Conservation (phyloP, 53 echinoderm and acorn worm genomes). For the Holothuria scabra region DNA sequence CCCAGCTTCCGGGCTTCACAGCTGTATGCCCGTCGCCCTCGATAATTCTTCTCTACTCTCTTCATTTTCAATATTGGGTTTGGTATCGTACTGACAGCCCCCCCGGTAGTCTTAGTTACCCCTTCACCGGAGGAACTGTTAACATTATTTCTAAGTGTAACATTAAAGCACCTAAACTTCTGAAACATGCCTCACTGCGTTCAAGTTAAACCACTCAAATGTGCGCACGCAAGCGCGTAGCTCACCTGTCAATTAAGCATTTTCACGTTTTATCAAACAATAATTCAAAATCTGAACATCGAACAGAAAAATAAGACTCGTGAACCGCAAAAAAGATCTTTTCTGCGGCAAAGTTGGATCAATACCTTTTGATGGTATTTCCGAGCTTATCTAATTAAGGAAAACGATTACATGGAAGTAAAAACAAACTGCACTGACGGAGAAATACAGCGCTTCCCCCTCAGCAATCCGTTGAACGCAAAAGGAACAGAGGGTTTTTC, state of each 20-base stretch:
- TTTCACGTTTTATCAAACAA: slow-evolving; percentile 42
- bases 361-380: slow-evolving; percentile 56
- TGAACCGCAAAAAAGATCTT: slow-evolving; percentile 47
- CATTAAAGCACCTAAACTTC: slow-evolving; percentile 21
- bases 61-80: not conserved
- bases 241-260: slow-evolving; percentile 51
- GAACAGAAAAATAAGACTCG: slow-evolving; percentile 32
- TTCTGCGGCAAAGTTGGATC: slow-evolving; percentile 48
- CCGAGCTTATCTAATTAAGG: slow-evolving; percentile 55
- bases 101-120: slow-evolving; percentile 13
- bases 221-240: slow-evolving; percentile 36
- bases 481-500: slow-evolving; percentile 11
- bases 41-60: not conserved
- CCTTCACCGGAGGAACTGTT: slow-evolving; percentile 32
- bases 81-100: not conserved
- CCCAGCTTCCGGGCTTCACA: slow-evolving; percentile 22
- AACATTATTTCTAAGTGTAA: not conserved
- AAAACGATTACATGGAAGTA: slow-evolving; percentile 50
- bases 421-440: slow-evolving; percentile 38
- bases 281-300: slow-evolving; percentile 28
- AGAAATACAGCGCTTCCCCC: slow-evolving; percentile 11
- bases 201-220: slow-evolving; percentile 33
- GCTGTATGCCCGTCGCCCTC: slow-evolving; percentile 30
- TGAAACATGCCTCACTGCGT: slow-evolving; percentile 6
- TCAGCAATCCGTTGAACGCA: slow-evolving; percentile 27